phyloP scores from a whole-genome alignment of 2,113 vertebrate genomes.

The Anthoscopus minutus region DNA sequence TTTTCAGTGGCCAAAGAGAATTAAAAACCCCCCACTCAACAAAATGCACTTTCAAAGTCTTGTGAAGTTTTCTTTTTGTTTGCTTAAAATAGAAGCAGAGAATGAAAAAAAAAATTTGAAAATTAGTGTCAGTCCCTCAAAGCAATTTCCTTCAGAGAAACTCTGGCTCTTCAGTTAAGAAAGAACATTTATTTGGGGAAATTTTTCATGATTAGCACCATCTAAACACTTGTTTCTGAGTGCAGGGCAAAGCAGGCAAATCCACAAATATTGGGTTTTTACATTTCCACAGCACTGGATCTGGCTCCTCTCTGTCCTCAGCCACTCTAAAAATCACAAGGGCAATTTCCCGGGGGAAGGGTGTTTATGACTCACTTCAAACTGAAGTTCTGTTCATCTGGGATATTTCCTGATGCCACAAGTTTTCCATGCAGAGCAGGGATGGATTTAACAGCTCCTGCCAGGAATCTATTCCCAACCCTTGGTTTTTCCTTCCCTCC shows the following conservation, averaged over 20 bases:
- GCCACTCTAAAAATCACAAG: not conserved
- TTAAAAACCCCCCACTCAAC: not conserved
- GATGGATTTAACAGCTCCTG: not conserved
- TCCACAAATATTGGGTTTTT: rapidly evolving
- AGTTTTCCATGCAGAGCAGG: not conserved
- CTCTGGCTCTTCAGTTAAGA: not conserved
- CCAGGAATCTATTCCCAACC: not conserved
- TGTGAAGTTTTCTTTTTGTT: not conserved
- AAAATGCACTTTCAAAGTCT: not conserved
- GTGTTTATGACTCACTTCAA: not conserved
- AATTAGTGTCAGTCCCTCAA: not conserved
- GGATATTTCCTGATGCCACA: not conserved
- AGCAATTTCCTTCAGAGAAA: not conserved
- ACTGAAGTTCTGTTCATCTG: not conserved
- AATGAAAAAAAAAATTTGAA: not conserved
- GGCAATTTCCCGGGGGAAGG: not conserved
- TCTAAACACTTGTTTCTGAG: not conserved
- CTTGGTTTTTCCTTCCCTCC: not conserved
- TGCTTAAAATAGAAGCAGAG: not conserved
- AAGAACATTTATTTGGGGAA: not conserved
- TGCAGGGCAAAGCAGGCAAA: not conserved
- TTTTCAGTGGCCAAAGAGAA: not conserved
- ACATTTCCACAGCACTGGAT: not conserved
- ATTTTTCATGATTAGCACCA: not conserved
- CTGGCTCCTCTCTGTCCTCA: not conserved